Evolutionary conservation across 2,888 invertebrate species (phyloP).

Genomic region (Epistrophella euchroma): DNA sequence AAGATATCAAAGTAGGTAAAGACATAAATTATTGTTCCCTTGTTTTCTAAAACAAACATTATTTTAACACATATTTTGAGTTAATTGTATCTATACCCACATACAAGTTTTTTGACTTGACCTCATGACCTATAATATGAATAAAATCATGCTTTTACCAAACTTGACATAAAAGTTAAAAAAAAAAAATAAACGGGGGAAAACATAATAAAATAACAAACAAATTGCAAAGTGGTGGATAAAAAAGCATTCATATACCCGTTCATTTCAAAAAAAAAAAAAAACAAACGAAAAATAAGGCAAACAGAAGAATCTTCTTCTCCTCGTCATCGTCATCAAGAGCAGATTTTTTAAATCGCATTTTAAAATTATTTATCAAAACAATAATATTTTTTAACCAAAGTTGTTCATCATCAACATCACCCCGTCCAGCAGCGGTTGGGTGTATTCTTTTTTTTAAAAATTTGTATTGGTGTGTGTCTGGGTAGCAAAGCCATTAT

Average conservation of each 20-base stretch:
- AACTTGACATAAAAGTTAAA: constrained; percentile 32
- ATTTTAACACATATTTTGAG: constrained; percentile 38
- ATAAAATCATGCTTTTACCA: constrained; percentile 45
- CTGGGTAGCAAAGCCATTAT: not conserved
- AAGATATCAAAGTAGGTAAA: not conserved
- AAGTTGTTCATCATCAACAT: constrained; percentile 70
- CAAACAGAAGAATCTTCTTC: constrained; percentile 38
- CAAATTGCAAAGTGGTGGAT: constrained; percentile 55
- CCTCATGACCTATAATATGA: constrained; percentile 54
- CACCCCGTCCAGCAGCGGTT: constrained; percentile 17
- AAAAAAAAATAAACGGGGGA: constrained; percentile 11
- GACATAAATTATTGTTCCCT: not conserved
- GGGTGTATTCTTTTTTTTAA: constrained; percentile 3
- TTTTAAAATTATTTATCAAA: constrained; percentile 75
- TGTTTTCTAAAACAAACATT: constrained; percentile 35
- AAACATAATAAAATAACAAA: constrained; percentile 69
- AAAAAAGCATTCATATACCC: constrained; percentile 21
- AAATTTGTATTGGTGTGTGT: constrained; percentile 6
- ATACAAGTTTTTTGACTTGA: constrained; percentile 8
- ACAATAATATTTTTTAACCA: constrained; percentile 75
- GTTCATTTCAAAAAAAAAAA: constrained; percentile 13
- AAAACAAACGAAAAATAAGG: constrained; percentile 40
- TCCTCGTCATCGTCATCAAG: constrained; percentile 13
- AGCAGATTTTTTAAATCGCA: constrained; percentile 70
- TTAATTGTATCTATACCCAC: not conserved